Evolutionary conservation across 30 jellyfish, hydroid and myxozoan genomes (phyloP).

Genomic region (Clytia hemisphaerica): DNA sequence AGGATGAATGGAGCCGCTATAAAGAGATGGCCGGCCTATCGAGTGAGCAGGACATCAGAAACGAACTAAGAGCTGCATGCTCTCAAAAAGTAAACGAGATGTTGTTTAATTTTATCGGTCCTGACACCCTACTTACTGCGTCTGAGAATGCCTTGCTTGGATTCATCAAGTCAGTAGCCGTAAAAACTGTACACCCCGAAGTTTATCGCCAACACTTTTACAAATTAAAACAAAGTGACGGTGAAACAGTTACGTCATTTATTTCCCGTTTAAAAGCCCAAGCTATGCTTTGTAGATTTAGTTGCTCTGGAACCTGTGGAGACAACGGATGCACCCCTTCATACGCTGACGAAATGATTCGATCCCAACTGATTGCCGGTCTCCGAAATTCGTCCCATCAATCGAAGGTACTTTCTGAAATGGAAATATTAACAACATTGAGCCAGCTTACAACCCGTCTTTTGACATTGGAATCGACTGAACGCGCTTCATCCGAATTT

Average conservation of each 20-base stretch:
- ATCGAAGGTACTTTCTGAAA: too few relatives aligned
- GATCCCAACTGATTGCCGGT: too few relatives aligned
- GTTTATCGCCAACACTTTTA: slow-evolving; percentile 8
- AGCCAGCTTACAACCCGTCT: too few relatives aligned
- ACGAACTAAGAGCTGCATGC: too few relatives aligned
- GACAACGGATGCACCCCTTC: background rate
- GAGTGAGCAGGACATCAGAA: too few relatives aligned
- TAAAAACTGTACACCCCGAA: background rate
- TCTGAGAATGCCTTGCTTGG: slow-evolving; percentile 3
- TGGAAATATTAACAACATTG: too few relatives aligned
- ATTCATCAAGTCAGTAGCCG: slow-evolving; percentile 11
- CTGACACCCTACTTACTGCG: too few relatives aligned
- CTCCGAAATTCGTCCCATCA: too few relatives aligned
- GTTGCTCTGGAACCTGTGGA: background rate
- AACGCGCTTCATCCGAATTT: too few relatives aligned
- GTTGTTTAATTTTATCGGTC: too few relatives aligned
- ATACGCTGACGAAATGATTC: too few relatives aligned
- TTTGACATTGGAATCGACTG: too few relatives aligned
- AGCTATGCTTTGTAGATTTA: background rate
- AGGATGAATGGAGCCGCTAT: slow-evolving; percentile 3
- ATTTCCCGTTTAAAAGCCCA: background rate
- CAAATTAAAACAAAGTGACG: background rate
- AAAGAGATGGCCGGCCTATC: slow-evolving; percentile 15
- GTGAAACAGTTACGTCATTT: background rate
- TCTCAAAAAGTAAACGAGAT: background rate